Conservation (phyloP, 2,113 vertebrate genomes). For the Thamnophis sirtalis region DNA sequence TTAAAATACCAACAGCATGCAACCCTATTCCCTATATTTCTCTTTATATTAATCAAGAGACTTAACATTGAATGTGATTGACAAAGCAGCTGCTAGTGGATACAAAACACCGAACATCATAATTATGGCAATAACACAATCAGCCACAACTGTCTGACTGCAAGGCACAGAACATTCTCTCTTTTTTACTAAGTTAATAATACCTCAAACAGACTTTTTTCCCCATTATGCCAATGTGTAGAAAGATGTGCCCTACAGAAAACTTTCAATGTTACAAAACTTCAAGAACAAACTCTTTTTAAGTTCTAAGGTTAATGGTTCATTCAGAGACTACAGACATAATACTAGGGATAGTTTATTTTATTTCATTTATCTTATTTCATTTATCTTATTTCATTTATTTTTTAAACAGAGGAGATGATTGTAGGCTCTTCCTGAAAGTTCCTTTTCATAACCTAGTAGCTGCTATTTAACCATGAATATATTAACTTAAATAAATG, state of each 20-base stretch:
- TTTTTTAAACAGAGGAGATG: neutral
- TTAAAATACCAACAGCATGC: neutral
- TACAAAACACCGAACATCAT: neutral
- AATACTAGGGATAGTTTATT: neutral
- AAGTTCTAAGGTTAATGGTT: neutral
- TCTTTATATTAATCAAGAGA: slow-evolving; percentile 1
- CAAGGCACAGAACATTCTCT: slow-evolving; percentile 12
- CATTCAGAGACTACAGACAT: neutral
- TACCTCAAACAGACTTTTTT: neutral
- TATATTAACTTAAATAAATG: neutral
- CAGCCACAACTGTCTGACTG: neutral
- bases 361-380: neutral
- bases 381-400: neutral
- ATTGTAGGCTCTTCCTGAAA: neutral
- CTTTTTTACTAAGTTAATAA: slow-evolving; percentile 12
- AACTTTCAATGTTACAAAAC: fast-evolving
- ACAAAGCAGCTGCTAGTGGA: neutral
- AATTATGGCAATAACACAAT: neutral
- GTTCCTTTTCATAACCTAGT: neutral
- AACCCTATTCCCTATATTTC: neutral
- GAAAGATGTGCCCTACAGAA: slow-evolving; percentile 25
- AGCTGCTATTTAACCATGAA: neutral
- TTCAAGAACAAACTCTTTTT: neutral
- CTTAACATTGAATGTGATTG: neutral
- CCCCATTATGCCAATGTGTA: slow-evolving; percentile 3